Evolutionary conservation across 2,113 vertebrate species (phyloP).

Genomic region (Petaurus breviceps): DNA sequence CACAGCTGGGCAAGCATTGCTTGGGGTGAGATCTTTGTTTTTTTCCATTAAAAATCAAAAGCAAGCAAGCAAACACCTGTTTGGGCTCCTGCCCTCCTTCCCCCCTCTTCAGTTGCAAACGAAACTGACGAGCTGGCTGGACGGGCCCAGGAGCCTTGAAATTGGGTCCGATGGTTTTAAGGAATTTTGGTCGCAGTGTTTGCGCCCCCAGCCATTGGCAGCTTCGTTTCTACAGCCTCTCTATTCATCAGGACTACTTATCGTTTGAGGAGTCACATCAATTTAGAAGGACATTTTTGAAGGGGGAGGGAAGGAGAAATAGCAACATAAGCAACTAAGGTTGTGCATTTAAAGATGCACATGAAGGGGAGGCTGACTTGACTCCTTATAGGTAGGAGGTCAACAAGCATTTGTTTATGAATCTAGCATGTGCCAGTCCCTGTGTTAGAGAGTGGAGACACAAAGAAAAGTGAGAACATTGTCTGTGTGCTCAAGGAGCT

Average conservation of each 20-base stretch:
- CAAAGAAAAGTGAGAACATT: not conserved
- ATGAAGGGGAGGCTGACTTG: not conserved
- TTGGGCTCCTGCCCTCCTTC: constrained; percentile 41
- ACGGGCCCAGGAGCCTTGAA: constrained; percentile 37
- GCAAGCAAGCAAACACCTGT: constrained; percentile 43
- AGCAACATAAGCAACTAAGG: not conserved
- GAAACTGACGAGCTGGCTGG: constrained; percentile 59
- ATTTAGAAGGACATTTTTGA: not conserved
- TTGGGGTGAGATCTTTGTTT: constrained; percentile 33
- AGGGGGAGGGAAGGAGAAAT: not conserved
- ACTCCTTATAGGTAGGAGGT: not conserved
- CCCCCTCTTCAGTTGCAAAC: constrained; percentile 48
- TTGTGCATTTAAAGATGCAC: not conserved
- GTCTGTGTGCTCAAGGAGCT: not conserved
- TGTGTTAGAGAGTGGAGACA: not conserved
- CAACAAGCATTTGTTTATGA: not conserved
- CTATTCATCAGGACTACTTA: not conserved
- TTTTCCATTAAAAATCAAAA: constrained; percentile 34
- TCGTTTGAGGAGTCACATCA: not conserved
- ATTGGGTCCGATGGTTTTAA: constrained; percentile 56
- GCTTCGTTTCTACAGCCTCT: not conserved
- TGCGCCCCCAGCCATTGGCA: constrained; percentile 54
- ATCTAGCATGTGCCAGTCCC: not conserved
- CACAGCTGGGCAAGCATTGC: not conserved
- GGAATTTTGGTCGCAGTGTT: not conserved